These are phyloP conservation scores for Macrophya alboannulata DNA, from an alignment of 2,888 invertebrate species.

Conservation along the genomic window DNA sequence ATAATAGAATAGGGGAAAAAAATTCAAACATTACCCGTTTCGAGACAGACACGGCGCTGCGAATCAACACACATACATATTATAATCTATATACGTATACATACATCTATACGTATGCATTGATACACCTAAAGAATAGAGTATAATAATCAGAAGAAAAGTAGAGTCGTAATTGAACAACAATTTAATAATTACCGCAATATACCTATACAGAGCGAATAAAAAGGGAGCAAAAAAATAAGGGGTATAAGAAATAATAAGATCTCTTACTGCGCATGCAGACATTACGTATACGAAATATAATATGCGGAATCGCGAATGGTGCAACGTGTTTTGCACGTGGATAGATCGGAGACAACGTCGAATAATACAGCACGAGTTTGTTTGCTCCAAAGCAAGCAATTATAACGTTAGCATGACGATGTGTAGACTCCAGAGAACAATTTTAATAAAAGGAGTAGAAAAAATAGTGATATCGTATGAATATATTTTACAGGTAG, in stretches of 20 bases:
- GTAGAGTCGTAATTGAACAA: neutral
- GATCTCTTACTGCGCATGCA: slow-evolving; percentile 30
- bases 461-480: neutral
- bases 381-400: neutral
- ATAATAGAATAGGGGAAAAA: slow-evolving; percentile 37
- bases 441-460: neutral
- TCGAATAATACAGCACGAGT: neutral
- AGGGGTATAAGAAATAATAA: neutral
- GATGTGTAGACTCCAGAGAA: neutral
- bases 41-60: neutral
- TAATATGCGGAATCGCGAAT: slow-evolving; percentile 30
- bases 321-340: slow-evolving; percentile 52
- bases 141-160: neutral
- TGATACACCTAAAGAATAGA: neutral
- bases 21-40: slow-evolving; percentile 35
- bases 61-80: neutral
- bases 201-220: neutral
- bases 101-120: neutral
- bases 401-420: neutral
- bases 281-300: slow-evolving; percentile 22
- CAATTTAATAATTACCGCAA: neutral
- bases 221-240: neutral
- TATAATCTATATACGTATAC: neutral
- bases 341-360: slow-evolving; percentile 16
- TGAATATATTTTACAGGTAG: neutral